phyloP scores from a whole-genome alignment of 2,888 invertebrate species.

The Xestia xanthographa region DNA sequence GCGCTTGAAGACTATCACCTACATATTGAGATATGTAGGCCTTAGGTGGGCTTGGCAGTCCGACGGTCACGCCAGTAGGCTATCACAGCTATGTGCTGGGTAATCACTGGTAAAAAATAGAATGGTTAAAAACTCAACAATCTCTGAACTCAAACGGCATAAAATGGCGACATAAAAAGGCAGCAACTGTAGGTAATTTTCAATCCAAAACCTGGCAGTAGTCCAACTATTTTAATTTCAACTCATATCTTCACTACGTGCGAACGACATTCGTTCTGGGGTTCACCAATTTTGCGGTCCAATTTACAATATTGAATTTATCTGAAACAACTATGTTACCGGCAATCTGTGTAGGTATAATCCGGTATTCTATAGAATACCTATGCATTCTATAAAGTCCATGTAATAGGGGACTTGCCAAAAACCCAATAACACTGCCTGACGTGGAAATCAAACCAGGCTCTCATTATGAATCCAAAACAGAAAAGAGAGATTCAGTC shows the following conservation, averaged over 20 bases:
- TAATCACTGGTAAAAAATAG: neutral
- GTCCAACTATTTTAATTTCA: constrained; percentile 39
- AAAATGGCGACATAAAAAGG: constrained; percentile 13
- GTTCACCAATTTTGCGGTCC: constrained; percentile 14
- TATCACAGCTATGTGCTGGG: too few relatives aligned
- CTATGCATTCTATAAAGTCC: neutral
- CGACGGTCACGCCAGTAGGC: too few relatives aligned
- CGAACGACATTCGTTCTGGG: constrained; percentile 25
- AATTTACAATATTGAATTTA: constrained; percentile 8
- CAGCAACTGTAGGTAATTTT: constrained; percentile 15
- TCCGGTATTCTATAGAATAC: neutral
- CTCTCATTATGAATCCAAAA: too few relatives aligned
- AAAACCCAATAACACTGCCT: too few relatives aligned
- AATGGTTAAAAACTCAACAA: neutral
- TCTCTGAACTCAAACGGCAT: neutral
- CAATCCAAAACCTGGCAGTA: constrained; percentile 20
- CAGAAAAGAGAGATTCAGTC: too few relatives aligned
- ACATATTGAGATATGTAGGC: too few relatives aligned
- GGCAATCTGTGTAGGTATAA: neutral
- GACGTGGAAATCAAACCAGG: too few relatives aligned
- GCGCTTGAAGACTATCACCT: too few relatives aligned
- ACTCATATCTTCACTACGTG: constrained; percentile 40
- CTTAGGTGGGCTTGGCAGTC: too few relatives aligned
- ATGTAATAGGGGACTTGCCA: too few relatives aligned
- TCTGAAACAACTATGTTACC: neutral